Evolutionary conservation across 2,888 invertebrate genomes (phyloP).

Genomic region (Cartodere bifasciata): DNA sequence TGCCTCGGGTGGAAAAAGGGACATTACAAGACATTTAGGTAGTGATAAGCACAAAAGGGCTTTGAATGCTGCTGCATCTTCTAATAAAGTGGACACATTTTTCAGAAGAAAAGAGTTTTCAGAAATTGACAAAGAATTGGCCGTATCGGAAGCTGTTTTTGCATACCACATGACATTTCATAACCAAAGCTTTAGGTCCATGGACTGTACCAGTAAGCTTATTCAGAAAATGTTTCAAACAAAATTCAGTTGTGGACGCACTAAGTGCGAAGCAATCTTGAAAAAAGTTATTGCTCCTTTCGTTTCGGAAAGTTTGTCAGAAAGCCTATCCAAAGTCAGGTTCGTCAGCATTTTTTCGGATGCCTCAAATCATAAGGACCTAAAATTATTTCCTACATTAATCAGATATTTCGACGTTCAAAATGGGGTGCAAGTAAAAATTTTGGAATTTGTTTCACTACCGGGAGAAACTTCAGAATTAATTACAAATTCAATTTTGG

Average conservation of each 20-base stretch:
- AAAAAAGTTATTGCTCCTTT: slow-evolving; percentile 20
- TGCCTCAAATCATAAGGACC: slow-evolving; percentile 24
- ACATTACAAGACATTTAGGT: slow-evolving; percentile 19
- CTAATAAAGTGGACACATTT: slow-evolving; percentile 15
- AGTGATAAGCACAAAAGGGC: slow-evolving; percentile 19
- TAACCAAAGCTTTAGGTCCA: slow-evolving; percentile 20
- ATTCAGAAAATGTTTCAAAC: slow-evolving; percentile 20
- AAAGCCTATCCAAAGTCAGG: slow-evolving; percentile 16
- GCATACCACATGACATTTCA: slow-evolving; percentile 17
- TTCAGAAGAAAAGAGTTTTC: slow-evolving; percentile 15
- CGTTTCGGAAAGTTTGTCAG: slow-evolving; percentile 20
- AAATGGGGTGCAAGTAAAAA: slow-evolving; percentile 17
- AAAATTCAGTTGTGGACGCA: slow-evolving; percentile 23
- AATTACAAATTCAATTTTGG: slow-evolving; percentile 16
- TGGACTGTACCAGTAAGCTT: slow-evolving; percentile 19
- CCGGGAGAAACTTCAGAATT: slow-evolving; percentile 21
- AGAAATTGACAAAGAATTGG: slow-evolving; percentile 19
- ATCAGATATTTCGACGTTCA: slow-evolving; percentile 18
- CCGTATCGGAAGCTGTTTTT: slow-evolving; percentile 15
- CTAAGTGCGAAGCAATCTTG: slow-evolving; percentile 21
- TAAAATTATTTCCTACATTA: slow-evolving; percentile 23
- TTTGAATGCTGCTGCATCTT: slow-evolving; percentile 18
- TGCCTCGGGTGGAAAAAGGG: slow-evolving; percentile 13
- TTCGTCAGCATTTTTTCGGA: slow-evolving; percentile 20
- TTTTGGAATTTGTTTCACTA: slow-evolving; percentile 16